Conservation (phyloP, 2,888 invertebrate genomes). For the Pristionchus entomophagus region DNA sequence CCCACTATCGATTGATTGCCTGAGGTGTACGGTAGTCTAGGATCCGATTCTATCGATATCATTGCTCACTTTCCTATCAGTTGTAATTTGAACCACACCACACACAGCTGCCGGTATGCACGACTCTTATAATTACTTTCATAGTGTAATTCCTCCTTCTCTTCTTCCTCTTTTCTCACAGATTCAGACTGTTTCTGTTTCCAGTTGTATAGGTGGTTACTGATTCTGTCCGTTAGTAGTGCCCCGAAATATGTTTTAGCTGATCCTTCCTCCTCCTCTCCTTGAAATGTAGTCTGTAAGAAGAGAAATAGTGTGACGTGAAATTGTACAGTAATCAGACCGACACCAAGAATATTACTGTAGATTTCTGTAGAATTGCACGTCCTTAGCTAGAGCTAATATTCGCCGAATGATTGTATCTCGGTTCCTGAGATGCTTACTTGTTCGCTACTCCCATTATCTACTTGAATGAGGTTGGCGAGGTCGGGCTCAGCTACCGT, state of each 20-base stretch:
- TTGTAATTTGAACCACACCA: conserved; percentile 21
- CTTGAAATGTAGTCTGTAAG: not conserved
- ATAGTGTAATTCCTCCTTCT: conserved; percentile 25
- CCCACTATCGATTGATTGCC: not conserved
- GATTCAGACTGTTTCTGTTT: not conserved
- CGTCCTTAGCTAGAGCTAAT: conserved; percentile 35
- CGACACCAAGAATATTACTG: too few relatives aligned
- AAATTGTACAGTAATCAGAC: not conserved
- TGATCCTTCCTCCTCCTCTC: not conserved
- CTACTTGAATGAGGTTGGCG: conserved; percentile 38
- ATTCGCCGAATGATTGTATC: not conserved
- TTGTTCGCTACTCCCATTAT: conserved; percentile 24
- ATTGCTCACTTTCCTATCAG: not conserved
- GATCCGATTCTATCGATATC: not conserved
- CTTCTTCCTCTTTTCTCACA: not conserved
- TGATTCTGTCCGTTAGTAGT: not conserved
- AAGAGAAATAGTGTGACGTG: conserved; percentile 14
- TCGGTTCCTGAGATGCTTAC: not conserved
- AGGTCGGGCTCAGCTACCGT: conserved; percentile 21
- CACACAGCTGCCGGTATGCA: conserved; percentile 1
- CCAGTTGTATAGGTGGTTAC: not conserved
- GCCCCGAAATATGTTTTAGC: not conserved
- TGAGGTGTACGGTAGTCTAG: not conserved
- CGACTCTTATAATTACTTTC: not conserved
- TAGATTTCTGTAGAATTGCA: conserved; percentile 11